These are phyloP conservation scores for Mamestra brassicae DNA, from an alignment of 2,888 invertebrate genomes.

Conservation along the genomic window DNA sequence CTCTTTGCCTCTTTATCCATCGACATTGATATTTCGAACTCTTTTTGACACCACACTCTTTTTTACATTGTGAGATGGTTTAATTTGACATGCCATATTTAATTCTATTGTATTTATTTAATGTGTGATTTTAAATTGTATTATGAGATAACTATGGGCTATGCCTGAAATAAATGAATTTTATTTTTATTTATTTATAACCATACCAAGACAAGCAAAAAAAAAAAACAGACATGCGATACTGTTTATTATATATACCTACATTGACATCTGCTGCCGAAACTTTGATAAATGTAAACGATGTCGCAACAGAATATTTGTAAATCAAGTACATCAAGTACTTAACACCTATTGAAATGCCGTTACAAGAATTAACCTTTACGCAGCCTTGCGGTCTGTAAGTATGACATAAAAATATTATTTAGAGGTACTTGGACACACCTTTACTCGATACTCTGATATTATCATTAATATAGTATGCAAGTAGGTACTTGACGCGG, in stretches of 20 bases:
- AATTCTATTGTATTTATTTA: no score
- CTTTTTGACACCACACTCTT: no score
- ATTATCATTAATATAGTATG: constrained; percentile 1
- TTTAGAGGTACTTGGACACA: constrained; percentile 28
- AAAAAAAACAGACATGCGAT: no score
- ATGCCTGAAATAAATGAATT: no score
- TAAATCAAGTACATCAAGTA: constrained; percentile 30
- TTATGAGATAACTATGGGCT: no score
- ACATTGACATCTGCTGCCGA: not conserved
- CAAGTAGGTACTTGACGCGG: not conserved
- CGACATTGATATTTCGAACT: no score
- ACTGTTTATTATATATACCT: not conserved
- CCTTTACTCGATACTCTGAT: constrained; percentile 28
- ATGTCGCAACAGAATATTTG: constrained; percentile 28
- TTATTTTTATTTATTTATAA: no score
- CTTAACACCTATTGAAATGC: constrained; percentile 33
- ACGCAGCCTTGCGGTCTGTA: constrained; percentile 25
- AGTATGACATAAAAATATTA: constrained; percentile 48
- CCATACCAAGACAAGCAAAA: no score
- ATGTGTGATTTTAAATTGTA: no score
- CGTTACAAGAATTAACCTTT: constrained; percentile 46
- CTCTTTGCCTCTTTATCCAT: no score
- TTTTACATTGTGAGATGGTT: no score
- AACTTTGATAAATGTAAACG: constrained; percentile 14
- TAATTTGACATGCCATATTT: no score